Evolutionary conservation across 1,140 invertebrate species (phyloP), one percentile per base, ranked within the genome.

Genomic region (Zophobas morio): DNA sequence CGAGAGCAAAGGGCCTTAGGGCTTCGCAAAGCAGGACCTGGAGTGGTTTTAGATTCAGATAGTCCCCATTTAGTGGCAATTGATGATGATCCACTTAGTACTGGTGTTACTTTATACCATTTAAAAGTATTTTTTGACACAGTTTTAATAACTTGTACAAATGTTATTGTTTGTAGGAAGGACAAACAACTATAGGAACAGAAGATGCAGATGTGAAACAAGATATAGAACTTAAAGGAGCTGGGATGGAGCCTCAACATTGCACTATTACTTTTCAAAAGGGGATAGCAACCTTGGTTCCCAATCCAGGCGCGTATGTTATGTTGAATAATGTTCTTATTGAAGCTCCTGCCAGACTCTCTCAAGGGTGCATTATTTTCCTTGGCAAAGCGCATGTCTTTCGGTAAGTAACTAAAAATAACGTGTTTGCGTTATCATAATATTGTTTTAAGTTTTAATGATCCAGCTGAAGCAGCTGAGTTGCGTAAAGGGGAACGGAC

Each of bases 1-100:
- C 91, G 95, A 82, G 95, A 98, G 84, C 95, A 97, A 84, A 93
- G 93, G 81, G 95, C 94, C 8, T 86, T 97, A 33, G 96, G 94
- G 0, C 87, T 97, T 36, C 88, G 96, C 39, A 96, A 96, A 84
- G 93, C 94, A 46, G 95, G 94, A 0, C 90, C 94, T 0, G 96
- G 96, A 1, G 95, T 98, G 0, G 94, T 97, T 0, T 88, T 98
- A n/a, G 96, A 98, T 85, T 97, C 95, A 0, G 94, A 96, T 78
- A 93, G 95, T 88, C 96, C 96, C 0, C 96, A 98, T 89, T 89
- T 98, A 1, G 94, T 98, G 57, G 94, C 95, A n/a, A 96, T 97
- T 54, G 94, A 96, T 84, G 96, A 97, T 84, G 95, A 97, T 87
- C 88, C 97, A 3, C 88, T 95, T 5, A 96, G 93, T 70, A 97